Evolutionary conservation across 1,140 invertebrate genomes (phyloP).

Genomic region (Orchestia grillus): DNA sequence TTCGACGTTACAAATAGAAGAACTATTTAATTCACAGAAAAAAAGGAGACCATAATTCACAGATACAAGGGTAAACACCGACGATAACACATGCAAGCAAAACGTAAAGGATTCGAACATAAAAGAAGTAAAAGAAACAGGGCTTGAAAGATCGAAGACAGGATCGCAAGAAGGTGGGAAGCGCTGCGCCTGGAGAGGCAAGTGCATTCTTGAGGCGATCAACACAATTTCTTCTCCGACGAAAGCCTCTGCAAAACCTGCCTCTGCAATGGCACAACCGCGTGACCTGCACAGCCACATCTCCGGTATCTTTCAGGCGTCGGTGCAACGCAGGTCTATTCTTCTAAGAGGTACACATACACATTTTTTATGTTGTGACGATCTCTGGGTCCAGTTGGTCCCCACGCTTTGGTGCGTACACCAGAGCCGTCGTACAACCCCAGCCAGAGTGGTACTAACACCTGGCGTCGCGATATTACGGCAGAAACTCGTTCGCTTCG

Average conservation of each 20-base stretch:
- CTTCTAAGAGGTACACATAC: too few relatives aligned
- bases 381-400: too few relatives aligned
- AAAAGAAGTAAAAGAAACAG: not conserved
- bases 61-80: not conserved
- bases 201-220: not conserved
- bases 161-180: not conserved
- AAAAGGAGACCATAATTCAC: not conserved
- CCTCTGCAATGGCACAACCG: not conserved
- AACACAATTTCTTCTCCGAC: too few relatives aligned
- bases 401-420: too few relatives aligned
- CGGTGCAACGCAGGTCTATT: not conserved
- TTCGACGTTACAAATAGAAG: too few relatives aligned
- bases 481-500: too few relatives aligned
- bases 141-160: not conserved
- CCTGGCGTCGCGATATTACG: too few relatives aligned
- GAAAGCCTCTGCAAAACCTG: too few relatives aligned
- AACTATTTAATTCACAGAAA: not conserved
- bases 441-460: too few relatives aligned
- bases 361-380: too few relatives aligned
- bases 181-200: too few relatives aligned
- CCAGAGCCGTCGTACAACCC: too few relatives aligned
- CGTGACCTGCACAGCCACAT: not conserved
- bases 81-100: not conserved
- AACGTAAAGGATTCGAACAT: not conserved
- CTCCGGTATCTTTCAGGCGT: not conserved